Base-by-base conservation (phyloP, 1,140 invertebrate species). In the Lordiphosa stackelbergi region DNA sequence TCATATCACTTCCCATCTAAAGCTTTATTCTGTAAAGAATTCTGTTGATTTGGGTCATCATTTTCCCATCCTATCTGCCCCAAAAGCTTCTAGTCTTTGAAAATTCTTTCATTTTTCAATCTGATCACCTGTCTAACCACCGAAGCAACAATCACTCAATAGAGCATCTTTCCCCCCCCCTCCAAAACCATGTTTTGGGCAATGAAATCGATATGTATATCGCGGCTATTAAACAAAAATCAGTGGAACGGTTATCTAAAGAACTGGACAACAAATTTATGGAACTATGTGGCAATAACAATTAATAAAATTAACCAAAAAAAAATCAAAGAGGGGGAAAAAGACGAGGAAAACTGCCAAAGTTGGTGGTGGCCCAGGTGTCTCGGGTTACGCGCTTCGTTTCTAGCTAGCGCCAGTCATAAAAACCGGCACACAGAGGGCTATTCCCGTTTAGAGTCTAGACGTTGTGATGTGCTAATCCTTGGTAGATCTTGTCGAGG, bases 191-290 rank as follows among this genome's bases (percentile, higher is more conserved):
- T 78, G 56, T 79, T 55, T 19, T 68, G 56, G 73, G 59, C 73
- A 65, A 77, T 65, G 74, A 62, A 81, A 79, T 81, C 71, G 75
- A 79, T 79, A 79, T 71, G 62, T 69, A 57, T 75, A 81, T 81
- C 71, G 56, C 71, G 71, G 77, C 77, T 68, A 79, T 79, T 79
- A 79, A 79, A 46, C 77, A 58, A 79, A 31, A 79, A 79, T 79
- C 75, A 75, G 75, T 79, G 74, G 54, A 78, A 70, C 75, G 57
- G 41, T 70, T 62, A 78, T 69, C 74, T 53, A 66, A 36, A 48
- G 48, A 53, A 61, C 54, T 34, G 46, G 59, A 53, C 13, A 47
- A 53, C 16, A 55, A 78, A 79, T 79, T 79, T 79, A 79, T 79
- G 71, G 72, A 71, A 72, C 66, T 81, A 59, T 66, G 51, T 10